These are phyloP conservation scores for Melanotus villosus DNA, from an alignment of 2,888 invertebrate genomes.

Conservation along the genomic window DNA sequence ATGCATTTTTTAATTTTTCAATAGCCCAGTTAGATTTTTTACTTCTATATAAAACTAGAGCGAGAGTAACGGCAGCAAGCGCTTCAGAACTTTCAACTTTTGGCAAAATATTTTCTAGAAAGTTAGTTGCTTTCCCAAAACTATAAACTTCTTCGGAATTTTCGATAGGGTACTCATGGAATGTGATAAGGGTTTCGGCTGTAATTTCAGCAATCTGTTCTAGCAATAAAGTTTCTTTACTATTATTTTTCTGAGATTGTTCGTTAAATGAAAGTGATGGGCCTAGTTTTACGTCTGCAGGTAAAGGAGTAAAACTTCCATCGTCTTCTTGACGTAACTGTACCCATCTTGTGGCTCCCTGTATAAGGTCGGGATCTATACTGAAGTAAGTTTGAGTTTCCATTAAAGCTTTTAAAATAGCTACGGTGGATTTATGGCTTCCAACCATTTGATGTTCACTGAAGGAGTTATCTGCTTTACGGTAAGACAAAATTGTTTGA, in stretches of 20 bases:
- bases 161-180: constrained; percentile 74
- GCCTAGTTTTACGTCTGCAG: constrained; percentile 71
- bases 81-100: constrained; percentile 74
- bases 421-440: constrained; percentile 74
- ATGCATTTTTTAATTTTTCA: constrained; percentile 73
- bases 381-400: constrained; percentile 76
- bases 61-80: constrained; percentile 74
- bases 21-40: constrained; percentile 72
- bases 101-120: constrained; percentile 73
- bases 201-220: constrained; percentile 75
- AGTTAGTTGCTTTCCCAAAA: constrained; percentile 72
- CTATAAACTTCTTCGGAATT: constrained; percentile 63
- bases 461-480: constrained; percentile 77
- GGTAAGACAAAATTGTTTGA: constrained; percentile 75
- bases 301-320: constrained; percentile 74
- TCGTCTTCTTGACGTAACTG: constrained; percentile 74
- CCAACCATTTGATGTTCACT: constrained; percentile 77
- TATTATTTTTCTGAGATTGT: constrained; percentile 14
- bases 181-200: constrained; percentile 74
- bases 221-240: constrained; percentile 52
- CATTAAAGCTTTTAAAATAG: constrained; percentile 73
- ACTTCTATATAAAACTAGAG: constrained; percentile 70
- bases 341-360: constrained; percentile 75
- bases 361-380: constrained; percentile 74
- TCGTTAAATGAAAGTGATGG: constrained; percentile 22